phyloP scores from a whole-genome alignment of 2,888 invertebrate species.

The Teleogryllus oceanicus region DNA sequence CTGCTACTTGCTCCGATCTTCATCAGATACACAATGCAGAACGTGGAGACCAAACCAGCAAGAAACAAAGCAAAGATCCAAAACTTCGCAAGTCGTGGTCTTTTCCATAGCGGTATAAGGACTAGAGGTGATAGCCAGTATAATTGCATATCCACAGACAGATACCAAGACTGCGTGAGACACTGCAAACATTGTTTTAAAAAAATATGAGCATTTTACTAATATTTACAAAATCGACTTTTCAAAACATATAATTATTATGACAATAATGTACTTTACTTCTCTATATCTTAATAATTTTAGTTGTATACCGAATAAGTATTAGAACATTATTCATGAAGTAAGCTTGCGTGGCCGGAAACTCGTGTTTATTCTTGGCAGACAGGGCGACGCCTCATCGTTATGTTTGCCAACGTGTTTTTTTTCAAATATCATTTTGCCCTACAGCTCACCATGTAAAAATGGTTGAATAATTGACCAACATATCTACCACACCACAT shows the following conservation, averaged over 20 bases:
- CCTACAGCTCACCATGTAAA: too few species aligned
- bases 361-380: too few species aligned
- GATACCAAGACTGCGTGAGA: background rate
- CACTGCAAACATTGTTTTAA: background rate
- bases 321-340: too few species aligned
- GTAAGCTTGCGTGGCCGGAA: too few species aligned
- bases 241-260: background rate
- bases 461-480: too few species aligned
- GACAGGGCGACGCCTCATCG: too few species aligned
- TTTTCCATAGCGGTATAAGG: background rate
- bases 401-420: too few species aligned
- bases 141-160: background rate
- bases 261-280: too few species aligned
- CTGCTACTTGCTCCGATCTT: background rate
- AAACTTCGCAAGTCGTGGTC: background rate
- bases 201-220: background rate
- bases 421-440: too few species aligned
- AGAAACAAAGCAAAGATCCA: background rate
- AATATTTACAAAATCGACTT: background rate
- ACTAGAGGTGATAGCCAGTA: background rate
- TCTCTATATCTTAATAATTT: too few species aligned
- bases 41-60: background rate
- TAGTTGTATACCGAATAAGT: too few species aligned
- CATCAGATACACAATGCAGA: background rate
- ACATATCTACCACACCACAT: too few species aligned